These are phyloP conservation scores for Ispidina lecontei DNA, from an alignment of 2,797 vertebrate species.

Conservation along the genomic window DNA sequence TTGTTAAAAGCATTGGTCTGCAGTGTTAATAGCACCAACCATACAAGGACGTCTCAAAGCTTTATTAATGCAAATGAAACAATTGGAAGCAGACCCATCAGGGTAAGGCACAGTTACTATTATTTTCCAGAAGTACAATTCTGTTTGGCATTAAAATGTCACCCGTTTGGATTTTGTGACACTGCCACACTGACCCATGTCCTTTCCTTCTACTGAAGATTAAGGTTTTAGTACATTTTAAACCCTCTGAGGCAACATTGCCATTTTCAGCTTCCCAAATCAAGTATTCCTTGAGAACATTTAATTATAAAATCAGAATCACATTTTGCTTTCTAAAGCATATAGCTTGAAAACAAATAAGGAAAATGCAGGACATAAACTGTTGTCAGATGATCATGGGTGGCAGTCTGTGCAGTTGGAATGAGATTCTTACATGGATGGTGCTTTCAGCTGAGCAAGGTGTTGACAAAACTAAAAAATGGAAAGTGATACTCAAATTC, in stretches of 20 bases:
- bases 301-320: not conserved
- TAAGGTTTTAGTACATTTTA: not conserved
- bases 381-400: fast-evolving
- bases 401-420: not conserved
- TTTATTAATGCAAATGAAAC: conserved; percentile 1
- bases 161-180: not conserved
- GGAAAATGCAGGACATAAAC: not conserved
- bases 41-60: not conserved
- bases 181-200: not conserved
- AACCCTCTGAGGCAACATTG: not conserved
- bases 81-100: not conserved
- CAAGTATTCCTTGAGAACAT: not conserved
- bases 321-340: not conserved
- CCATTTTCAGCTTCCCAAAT: not conserved
- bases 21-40: not conserved
- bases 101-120: not conserved
- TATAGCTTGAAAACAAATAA: not conserved
- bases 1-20: not conserved
- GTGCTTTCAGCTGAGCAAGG: not conserved
- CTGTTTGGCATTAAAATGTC: not conserved
- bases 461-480: not conserved
- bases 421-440: not conserved
- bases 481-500: not conserved
- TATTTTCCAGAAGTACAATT: not conserved
- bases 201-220: not conserved